These are phyloP conservation scores for Cosmorhoe ocellata DNA, from an alignment of 2,888 invertebrate genomes.

Conservation along the genomic window DNA sequence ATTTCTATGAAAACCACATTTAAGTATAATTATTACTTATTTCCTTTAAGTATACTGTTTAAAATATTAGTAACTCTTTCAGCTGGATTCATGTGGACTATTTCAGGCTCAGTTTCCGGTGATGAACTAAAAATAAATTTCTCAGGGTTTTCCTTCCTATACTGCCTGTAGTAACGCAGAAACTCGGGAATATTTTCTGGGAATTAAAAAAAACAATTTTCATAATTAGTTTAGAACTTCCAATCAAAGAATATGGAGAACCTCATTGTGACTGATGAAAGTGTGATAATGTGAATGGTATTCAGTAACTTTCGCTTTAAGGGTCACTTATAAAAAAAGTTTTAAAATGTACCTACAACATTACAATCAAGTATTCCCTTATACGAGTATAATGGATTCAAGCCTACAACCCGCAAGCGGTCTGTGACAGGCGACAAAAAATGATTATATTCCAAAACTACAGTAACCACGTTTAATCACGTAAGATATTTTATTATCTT, in stretches of 20 bases:
- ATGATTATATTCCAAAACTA: too few relatives aligned
- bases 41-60: slow-evolving; percentile 41
- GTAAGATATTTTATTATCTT: not conserved
- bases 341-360: too few relatives aligned
- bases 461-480: not conserved
- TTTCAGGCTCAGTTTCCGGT: slow-evolving; percentile 16
- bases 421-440: too few relatives aligned
- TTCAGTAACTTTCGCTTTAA: too few relatives aligned
- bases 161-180: slow-evolving; percentile 44
- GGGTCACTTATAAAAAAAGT: too few relatives aligned
- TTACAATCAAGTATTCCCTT: too few relatives aligned
- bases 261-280: too few relatives aligned
- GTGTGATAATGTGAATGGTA: too few relatives aligned
- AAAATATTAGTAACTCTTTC: slow-evolving; percentile 48
- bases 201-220: not conserved
- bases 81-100: slow-evolving; percentile 36
- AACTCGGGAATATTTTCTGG: slow-evolving; percentile 40
- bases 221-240: too few relatives aligned
- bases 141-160: slow-evolving; percentile 40
- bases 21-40: slow-evolving; percentile 3
- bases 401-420: too few relatives aligned
- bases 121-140: slow-evolving; percentile 32
- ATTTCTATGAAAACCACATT: not conserved
- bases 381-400: too few relatives aligned
- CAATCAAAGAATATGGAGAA: too few relatives aligned